Evolutionary conservation across 1,140 invertebrate species (phyloP).

Genomic region (Cotesia typhae): DNA sequence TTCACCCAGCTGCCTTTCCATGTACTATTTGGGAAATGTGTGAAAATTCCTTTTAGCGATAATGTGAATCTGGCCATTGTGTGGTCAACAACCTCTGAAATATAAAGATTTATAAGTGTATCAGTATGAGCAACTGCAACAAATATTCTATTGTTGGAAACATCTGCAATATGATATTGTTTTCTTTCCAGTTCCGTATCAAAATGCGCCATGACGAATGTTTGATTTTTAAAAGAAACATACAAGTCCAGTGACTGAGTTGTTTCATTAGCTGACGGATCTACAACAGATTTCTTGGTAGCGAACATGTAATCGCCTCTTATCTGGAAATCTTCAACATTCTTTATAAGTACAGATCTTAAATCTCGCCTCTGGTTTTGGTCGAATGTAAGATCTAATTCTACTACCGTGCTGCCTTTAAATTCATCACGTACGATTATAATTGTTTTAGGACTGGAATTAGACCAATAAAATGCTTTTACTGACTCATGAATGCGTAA

Average conservation of each 20-base stretch:
- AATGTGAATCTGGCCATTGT: conserved; percentile 75
- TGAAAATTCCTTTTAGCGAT: conserved; percentile 83
- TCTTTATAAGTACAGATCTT: conserved; percentile 68
- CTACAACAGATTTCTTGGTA: conserved; percentile 60
- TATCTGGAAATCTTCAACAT: conserved; percentile 83
- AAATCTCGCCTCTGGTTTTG: conserved; percentile 40
- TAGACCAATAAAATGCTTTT: conserved; percentile 79
- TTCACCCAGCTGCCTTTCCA: conserved; percentile 84
- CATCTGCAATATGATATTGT: conserved; percentile 86
- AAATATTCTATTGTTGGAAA: conserved; percentile 81
- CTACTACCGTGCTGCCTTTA: conserved; percentile 70
- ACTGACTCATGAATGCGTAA: conserved; percentile 74
- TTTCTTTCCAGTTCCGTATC: conserved; percentile 72
- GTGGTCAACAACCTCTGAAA: conserved; percentile 71
- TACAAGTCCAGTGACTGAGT: conserved; percentile 71
- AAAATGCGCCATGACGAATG: conserved; percentile 79
- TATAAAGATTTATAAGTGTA: conserved; percentile 80
- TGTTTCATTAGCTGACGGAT: conserved; percentile 33
- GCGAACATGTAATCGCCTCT: conserved; percentile 88
- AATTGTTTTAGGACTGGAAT: conserved; percentile 66
- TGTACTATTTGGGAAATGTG: conserved; percentile 82
- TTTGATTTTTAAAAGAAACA: conserved; percentile 78
- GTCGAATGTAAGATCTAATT: conserved; percentile 51
- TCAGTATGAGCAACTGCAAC: conserved; percentile 84
- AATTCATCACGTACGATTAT: conserved; percentile 78